Percentiles rank a stretch among this genome's conserved stretches.
phyloP scores from a whole-genome alignment of 1,140 invertebrate species.

The Rhagoletis pomonella region DNA sequence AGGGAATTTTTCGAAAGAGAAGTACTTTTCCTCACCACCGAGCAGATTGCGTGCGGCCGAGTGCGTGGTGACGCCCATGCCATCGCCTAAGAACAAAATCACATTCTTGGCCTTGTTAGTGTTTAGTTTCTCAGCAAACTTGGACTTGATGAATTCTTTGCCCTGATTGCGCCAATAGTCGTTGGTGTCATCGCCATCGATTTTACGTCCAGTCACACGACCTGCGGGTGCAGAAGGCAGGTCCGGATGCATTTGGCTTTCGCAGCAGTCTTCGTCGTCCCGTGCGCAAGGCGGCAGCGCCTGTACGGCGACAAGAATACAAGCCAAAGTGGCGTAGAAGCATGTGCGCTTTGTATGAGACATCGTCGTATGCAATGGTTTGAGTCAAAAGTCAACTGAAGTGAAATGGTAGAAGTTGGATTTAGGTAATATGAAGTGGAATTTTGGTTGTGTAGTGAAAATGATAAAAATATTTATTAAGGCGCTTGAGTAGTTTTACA shows the following conservation, averaged over 20 bases:
- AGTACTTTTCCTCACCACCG: slow-evolving; percentile 79
- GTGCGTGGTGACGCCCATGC: slow-evolving; percentile 84
- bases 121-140: slow-evolving; percentile 58
- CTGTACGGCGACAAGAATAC: not conserved
- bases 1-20: slow-evolving; percentile 85
- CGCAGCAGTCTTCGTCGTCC: slow-evolving; percentile 55
- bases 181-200: slow-evolving; percentile 60
- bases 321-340: not conserved
- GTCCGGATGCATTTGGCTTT: slow-evolving; percentile 57
- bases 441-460: not conserved
- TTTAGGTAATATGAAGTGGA: not conserved
- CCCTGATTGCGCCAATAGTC: slow-evolving; percentile 65
- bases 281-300: slow-evolving; percentile 54
- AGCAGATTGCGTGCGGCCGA: slow-evolving; percentile 80
- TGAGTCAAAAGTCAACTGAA: slow-evolving; percentile 48
- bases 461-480: slow-evolving; percentile 11
- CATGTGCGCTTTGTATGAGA: not conserved
- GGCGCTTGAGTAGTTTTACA: not conserved
- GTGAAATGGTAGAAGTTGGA: not conserved
- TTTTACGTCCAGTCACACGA: not conserved
- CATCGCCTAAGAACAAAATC: slow-evolving; percentile 85
- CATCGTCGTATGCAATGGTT: not conserved
- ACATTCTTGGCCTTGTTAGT: slow-evolving; percentile 80
- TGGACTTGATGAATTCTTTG: slow-evolving; percentile 57
- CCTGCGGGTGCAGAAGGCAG: not conserved